A percentile compares a stretch with the other conserved stretches of the same genome.
phyloP scores from a whole-genome alignment of 2,113 vertebrate genomes.

The Bubalus kerabau region DNA sequence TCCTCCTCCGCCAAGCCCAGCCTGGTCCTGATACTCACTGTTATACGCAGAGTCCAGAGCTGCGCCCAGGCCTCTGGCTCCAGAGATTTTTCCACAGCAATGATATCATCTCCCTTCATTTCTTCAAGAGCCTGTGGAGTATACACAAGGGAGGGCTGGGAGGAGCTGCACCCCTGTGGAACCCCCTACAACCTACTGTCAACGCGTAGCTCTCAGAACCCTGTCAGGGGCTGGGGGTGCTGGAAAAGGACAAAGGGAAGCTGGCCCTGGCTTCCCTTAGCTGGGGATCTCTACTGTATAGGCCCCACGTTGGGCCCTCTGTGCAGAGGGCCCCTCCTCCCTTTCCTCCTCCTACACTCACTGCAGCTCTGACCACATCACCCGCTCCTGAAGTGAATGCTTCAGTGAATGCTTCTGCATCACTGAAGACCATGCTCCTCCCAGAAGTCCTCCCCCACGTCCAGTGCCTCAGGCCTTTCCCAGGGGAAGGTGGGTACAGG shows the following conservation, averaged over 20 bases:
- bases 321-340: too few species aligned
- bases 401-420: too few species aligned
- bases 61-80: conserved; percentile 84
- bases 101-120: conserved; percentile 74
- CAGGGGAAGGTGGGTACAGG: background rate
- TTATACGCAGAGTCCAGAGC: conserved; percentile 86
- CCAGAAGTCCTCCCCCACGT: background rate
- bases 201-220: background rate
- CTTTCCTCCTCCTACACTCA: background rate
- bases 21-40: conserved; percentile 80
- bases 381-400: too few species aligned
- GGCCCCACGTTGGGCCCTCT: background rate
- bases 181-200: background rate
- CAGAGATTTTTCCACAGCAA: conserved; percentile 94
- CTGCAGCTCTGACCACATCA: background rate
- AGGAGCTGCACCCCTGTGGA: background rate
- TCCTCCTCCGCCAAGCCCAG: background rate
- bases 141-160: background rate
- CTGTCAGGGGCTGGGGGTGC: fast-evolving
- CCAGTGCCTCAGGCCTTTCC: background rate
- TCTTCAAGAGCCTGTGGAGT: conserved; percentile 75
- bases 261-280: background rate
- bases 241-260: background rate
- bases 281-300: background rate
- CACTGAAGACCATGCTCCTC: background rate